These are phyloP conservation scores for Athene noctua DNA, from an alignment of 2,113 vertebrate genomes.

Conservation along the genomic window DNA sequence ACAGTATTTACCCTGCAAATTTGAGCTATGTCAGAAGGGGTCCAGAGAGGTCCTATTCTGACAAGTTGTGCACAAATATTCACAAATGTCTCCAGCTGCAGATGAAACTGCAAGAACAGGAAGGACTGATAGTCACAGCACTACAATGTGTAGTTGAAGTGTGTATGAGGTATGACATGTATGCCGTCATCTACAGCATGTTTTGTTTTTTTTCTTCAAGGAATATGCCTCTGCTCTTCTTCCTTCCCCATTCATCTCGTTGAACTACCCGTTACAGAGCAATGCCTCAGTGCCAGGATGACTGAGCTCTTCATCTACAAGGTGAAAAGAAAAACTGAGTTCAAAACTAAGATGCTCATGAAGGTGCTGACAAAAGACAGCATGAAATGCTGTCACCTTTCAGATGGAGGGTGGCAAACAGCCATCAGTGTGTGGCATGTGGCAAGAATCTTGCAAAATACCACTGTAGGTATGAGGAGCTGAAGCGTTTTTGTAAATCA, in stretches of 20 bases:
- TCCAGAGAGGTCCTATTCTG: neutral
- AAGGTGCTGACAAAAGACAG: neutral
- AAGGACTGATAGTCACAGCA: neutral
- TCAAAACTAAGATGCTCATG: neutral
- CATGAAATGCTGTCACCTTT: neutral
- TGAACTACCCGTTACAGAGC: neutral
- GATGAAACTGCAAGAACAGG: neutral
- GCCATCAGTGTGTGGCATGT: neutral
- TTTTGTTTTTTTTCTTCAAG: neutral
- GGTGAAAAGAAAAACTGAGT: neutral
- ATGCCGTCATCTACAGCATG: neutral
- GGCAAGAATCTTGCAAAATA: constrained; percentile 19
- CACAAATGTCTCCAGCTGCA: neutral
- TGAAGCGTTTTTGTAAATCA: neutral
- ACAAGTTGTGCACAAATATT: neutral
- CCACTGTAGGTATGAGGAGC: neutral
- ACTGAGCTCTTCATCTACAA: neutral
- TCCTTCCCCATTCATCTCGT: neutral
- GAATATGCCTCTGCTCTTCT: neutral
- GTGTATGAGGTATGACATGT: neutral
- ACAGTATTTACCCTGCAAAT: neutral
- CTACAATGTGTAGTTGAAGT: neutral
- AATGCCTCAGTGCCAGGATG: neutral
- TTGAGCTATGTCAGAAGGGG: neutral
- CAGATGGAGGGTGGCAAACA: neutral